A percentile compares a stretch with the other conserved stretches of the same genome.
Evolutionary conservation across 2,797 vertebrate genomes (phyloP).

Genomic region (Columba guinea): DNA sequence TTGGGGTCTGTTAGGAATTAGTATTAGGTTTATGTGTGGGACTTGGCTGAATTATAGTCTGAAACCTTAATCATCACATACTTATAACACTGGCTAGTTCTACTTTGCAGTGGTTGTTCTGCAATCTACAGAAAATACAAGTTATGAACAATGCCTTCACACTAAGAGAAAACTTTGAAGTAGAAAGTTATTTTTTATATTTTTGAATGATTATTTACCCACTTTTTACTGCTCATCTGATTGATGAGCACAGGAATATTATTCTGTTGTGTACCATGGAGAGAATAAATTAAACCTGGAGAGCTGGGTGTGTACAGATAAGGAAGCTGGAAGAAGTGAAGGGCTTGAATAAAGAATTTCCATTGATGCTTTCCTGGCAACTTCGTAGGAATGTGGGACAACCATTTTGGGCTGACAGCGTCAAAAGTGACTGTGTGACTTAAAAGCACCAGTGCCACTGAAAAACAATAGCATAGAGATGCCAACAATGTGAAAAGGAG

Average conservation of each 20-base stretch:
- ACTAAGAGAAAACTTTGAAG: not conserved
- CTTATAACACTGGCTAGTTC: not conserved
- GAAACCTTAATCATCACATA: constrained; percentile 5
- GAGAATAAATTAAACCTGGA: not conserved
- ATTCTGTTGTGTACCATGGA: not conserved
- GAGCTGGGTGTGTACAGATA: not conserved
- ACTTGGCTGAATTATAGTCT: not conserved
- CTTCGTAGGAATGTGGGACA: not conserved
- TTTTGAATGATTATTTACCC: not conserved
- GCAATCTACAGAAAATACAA: not conserved
- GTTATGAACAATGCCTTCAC: not conserved
- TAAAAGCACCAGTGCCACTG: not conserved
- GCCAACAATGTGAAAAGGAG: not conserved
- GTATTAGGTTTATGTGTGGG: constrained; percentile 9
- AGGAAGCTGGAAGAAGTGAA: not conserved
- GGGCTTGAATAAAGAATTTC: not conserved
- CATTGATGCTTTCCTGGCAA: not conserved
- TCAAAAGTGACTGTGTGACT: not conserved
- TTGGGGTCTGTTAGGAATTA: constrained; percentile 15
- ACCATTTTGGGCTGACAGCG: not conserved
- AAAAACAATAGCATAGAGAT: not conserved
- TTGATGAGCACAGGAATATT: not conserved
- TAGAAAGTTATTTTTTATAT: not conserved
- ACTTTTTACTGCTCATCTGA: not conserved
- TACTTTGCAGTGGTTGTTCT: not conserved